Evolutionary conservation across 2,797 vertebrate species (phyloP).

Genomic region (Sebastes iracundus): DNA sequence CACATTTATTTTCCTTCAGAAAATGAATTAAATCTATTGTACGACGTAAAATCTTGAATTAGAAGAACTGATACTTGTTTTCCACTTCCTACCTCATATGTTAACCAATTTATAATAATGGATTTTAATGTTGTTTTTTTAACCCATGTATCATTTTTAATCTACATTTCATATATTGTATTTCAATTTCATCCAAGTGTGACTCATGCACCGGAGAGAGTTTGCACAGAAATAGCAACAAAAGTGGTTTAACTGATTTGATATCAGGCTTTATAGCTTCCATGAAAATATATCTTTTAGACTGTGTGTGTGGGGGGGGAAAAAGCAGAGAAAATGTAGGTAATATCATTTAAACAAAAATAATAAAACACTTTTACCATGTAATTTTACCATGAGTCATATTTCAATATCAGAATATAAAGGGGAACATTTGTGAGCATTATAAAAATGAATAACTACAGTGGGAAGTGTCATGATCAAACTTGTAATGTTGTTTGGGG

Average conservation of each 20-base stretch:
- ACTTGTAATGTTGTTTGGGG: slow-evolving; percentile 81
- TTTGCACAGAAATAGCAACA: slow-evolving; percentile 46
- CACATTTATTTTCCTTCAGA: neutral
- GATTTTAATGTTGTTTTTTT: slow-evolving; percentile 7
- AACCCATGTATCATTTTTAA: slow-evolving; percentile 18
- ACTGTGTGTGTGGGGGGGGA: slow-evolving; percentile 9
- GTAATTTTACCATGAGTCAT: slow-evolving; percentile 74
- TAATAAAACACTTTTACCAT: slow-evolving; percentile 77
- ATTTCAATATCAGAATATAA: slow-evolving; percentile 81
- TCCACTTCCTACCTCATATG: neutral
- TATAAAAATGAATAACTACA: slow-evolving; percentile 79
- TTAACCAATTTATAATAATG: neutral
- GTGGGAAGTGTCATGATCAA: slow-evolving; percentile 77
- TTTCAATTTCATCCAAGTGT: slow-evolving; percentile 40
- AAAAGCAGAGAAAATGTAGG: slow-evolving; percentile 39
- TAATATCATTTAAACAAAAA: slow-evolving; percentile 78
- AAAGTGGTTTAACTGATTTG: slow-evolving; percentile 62
- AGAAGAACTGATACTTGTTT: slow-evolving; percentile 1
- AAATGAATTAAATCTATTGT: neutral
- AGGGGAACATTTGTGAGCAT: slow-evolving; percentile 71
- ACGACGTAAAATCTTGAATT: neutral
- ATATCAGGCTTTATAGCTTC: slow-evolving; percentile 61
- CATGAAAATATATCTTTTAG: slow-evolving; percentile 70
- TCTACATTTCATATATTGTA: slow-evolving; percentile 33
- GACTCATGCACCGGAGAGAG: slow-evolving; percentile 26